A percentile compares a stretch with the other conserved stretches of the same genome.
phyloP scores from a whole-genome alignment of 1,140 invertebrate genomes.

The Chironomus striatipennis region DNA sequence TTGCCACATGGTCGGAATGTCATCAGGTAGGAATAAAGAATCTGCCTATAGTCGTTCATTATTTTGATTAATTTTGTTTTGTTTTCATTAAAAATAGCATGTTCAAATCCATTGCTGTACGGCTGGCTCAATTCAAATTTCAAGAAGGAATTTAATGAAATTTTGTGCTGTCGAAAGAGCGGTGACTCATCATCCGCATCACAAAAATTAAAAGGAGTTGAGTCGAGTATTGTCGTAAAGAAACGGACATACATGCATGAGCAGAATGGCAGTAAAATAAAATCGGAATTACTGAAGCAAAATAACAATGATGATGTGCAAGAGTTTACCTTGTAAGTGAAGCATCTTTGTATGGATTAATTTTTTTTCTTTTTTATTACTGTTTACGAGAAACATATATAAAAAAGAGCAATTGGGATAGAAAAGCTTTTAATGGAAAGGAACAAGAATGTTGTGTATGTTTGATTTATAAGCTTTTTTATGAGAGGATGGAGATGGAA shows the following conservation, averaged over 20 bases:
- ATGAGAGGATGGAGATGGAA: too few relatives aligned
- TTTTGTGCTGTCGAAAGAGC: conserved; percentile 55
- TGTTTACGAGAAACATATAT: too few relatives aligned
- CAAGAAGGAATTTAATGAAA: conserved; percentile 89
- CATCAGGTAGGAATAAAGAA: conserved; percentile 30
- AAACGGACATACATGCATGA: not conserved
- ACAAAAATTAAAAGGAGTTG: not conserved
- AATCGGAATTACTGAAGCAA: not conserved
- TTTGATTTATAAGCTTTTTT: too few relatives aligned
- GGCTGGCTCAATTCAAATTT: conserved; percentile 99
- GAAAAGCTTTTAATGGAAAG: too few relatives aligned
- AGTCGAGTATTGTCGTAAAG: not conserved
- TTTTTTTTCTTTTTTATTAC: too few relatives aligned
- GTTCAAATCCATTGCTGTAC: conserved; percentile 86
- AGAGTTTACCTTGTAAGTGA: not conserved
- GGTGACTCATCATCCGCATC: conserved; percentile 24
- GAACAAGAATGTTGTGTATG: too few relatives aligned
- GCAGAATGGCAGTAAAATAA: not conserved
- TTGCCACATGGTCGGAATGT: conserved; percentile 69
- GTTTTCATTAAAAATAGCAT: conserved; percentile 62
- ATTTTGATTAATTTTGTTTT: not conserved
- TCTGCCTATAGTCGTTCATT: not conserved
- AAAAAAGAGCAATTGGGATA: too few relatives aligned
- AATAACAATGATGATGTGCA: not conserved
- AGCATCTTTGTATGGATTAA: not conserved